Evolutionary conservation across 2,113 vertebrate genomes (phyloP).

Genomic region (Rhinolophus ferrumequinum): DNA sequence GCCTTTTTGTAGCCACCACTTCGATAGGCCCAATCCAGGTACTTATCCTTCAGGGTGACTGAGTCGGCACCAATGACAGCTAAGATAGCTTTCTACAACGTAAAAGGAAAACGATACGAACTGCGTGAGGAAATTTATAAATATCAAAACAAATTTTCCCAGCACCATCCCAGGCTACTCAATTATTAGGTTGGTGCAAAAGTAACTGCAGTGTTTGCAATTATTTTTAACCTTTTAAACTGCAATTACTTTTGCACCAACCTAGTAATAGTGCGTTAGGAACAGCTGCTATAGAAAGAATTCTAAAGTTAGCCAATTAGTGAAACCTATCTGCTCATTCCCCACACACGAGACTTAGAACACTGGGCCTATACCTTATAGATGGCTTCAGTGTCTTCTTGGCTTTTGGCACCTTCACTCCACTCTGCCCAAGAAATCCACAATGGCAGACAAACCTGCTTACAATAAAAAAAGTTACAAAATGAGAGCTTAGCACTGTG

Average conservation of each 20-base stretch:
- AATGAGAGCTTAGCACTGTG: not conserved
- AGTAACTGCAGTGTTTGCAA: too few relatives aligned
- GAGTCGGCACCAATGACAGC: constrained; percentile 86
- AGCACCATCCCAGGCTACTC: not conserved
- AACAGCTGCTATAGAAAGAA: not conserved
- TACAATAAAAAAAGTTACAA: constrained; percentile 37
- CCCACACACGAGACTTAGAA: not conserved
- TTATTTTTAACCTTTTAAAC: too few relatives aligned
- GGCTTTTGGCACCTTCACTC: constrained; percentile 86
- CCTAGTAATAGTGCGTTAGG: not conserved
- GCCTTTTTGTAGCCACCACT: constrained; percentile 92
- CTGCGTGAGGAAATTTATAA: not conserved
- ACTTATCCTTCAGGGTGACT: constrained; percentile 91
- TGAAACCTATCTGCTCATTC: not conserved
- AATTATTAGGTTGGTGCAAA: not conserved
- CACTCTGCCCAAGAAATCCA: constrained; percentile 94
- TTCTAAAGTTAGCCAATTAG: not conserved
- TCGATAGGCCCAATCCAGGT: constrained; percentile 93
- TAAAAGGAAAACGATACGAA: constrained; percentile 53
- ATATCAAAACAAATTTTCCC: constrained; percentile 17
- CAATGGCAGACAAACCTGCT: constrained; percentile 90
- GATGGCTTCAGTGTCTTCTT: constrained; percentile 89
- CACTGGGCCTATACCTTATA: constrained; percentile 89
- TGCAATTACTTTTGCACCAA: too few relatives aligned
- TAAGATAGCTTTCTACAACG: constrained; percentile 89